Evolutionary conservation across 37 sponge, comb jelly and placozoan genomes (phyloP), one percentile per base, ranked within the genome.

Genomic region (Diacarnus erythraeanus): DNA sequence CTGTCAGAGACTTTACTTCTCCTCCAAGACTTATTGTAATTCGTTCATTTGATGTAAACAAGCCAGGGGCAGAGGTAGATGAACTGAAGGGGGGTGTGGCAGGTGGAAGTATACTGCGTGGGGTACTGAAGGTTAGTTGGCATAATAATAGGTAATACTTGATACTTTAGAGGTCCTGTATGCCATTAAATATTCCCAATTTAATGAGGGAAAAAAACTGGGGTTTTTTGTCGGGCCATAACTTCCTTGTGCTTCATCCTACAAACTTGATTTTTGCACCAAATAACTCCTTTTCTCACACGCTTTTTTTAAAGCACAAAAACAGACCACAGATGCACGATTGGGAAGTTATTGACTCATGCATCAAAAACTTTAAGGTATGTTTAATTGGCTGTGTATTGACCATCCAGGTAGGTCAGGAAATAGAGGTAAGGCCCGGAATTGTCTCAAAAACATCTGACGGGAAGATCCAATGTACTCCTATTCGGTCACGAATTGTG

Each of bases 81-180:
- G 96, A 95, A 30, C 82, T 97, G 20, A 94, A 95, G 64, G 98
- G 98, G 78, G 98, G 98, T 27, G 98, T 97, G 87, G 98, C 98
- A 59, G 98, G 98, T 65, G 98, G 98, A 36, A 92, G 93, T 77
- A 93, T 97, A 22, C 83, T 97, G n/a, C 85, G 79, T 57, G 98
- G 98, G 35, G 95, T 97, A 22, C 82, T 97, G 5, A 87, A 85
- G 69, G 94, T 93, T 29, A 69, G 85, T 39, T n/a, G n/a, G n/a
- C n/a, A n/a, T n/a, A n/a, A n/a, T n/a, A n/a, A n/a, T n/a, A n/a
- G n/a, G n/a, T n/a, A n/a, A n/a, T n/a, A n/a, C n/a, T n/a, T n/a
- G n/a, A n/a, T n/a, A n/a, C n/a, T n/a, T n/a, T n/a, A n/a, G n/a
- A n/a, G n/a, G n/a, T n/a, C n/a, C n/a, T n/a, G n/a, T n/a, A n/a